Evolutionary conservation across 2,888 invertebrate genomes (phyloP), one percentile per base, ranked within the genome.

Genomic region (Zeuzera pyrina): DNA sequence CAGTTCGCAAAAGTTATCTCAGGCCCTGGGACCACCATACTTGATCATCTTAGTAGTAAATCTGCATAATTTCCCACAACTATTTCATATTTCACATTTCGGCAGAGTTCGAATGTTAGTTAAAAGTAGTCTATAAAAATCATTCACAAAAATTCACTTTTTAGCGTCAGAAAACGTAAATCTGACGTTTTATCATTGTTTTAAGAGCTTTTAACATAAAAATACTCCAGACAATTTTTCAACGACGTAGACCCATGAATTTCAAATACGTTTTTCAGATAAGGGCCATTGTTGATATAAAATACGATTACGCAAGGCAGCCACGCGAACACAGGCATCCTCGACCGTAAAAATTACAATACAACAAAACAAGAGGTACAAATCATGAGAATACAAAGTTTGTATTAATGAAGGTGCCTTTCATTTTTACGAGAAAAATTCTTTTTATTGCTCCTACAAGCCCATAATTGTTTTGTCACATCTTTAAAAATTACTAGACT

Each of bases 231-330:
- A 69, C 66, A 65, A 65, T 74, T 70, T 77, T 76, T 71, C 67
- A 72, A 63, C 67, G 57, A 63, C 57, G 55, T 63, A 53, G 60
- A 60, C 59, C 65, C 69, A 71, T 73, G 74, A 74, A 77, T 74
- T 76, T 72, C 69, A 71, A 77, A 76, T 74, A 69, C 66, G 65
- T 64, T 74, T 71, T 69, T 68, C 52, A 72, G 76, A 76, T 76
- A 77, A 78, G 73, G 61, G 61, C 58, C 60, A 63, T 72, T 74
- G 73, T 71, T 69, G 67, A 78, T 71, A 71, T 76, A 76, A 77
- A 76, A 70, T 76, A 78, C 64, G 77, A 77, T 78, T 67, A 79
- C 72, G 69, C 62, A 57, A 64, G 49, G 60, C 56, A 63, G 50
- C 73, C 79, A 79, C 77, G 79, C 79, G 55, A 77, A 55, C 63